Conservation (phyloP, 2,113 vertebrate species). For the Amphilophus citrinellus region DNA sequence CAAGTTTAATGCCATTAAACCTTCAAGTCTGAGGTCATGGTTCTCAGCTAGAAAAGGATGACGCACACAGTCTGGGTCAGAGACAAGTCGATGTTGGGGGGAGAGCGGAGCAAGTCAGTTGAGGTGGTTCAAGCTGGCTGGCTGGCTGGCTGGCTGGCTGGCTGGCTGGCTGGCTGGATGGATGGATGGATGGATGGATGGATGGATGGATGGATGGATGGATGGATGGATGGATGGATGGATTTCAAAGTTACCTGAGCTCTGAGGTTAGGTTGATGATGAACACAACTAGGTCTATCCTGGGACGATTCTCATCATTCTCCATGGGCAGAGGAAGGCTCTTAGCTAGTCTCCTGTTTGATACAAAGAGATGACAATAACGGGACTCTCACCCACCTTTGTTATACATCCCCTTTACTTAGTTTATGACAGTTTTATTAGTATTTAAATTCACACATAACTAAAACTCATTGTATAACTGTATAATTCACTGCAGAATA, state of each 20-base stretch:
- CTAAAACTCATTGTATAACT: background rate
- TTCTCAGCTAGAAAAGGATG: no score
- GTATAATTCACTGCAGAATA: background rate
- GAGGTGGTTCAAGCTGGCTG: no score
- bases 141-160: no score
- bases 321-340: slow-evolving; percentile 75
- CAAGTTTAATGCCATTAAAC: no score
- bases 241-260: slow-evolving; percentile 22
- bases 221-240: no score
- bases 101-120: no score
- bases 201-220: no score
- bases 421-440: background rate
- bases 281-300: slow-evolving; percentile 83
- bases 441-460: background rate
- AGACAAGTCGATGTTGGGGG: no score
- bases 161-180: background rate
- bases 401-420: background rate
- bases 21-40: no score
- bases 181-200: background rate
- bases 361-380: slow-evolving; percentile 21
- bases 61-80: no score
- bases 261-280: slow-evolving; percentile 78
- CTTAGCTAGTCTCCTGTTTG: slow-evolving; percentile 63
- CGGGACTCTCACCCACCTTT: background rate
- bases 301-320: slow-evolving; percentile 76